These are phyloP conservation scores for Coracopsis vasa DNA, from an alignment of 2,113 vertebrate species.

Conservation along the genomic window DNA sequence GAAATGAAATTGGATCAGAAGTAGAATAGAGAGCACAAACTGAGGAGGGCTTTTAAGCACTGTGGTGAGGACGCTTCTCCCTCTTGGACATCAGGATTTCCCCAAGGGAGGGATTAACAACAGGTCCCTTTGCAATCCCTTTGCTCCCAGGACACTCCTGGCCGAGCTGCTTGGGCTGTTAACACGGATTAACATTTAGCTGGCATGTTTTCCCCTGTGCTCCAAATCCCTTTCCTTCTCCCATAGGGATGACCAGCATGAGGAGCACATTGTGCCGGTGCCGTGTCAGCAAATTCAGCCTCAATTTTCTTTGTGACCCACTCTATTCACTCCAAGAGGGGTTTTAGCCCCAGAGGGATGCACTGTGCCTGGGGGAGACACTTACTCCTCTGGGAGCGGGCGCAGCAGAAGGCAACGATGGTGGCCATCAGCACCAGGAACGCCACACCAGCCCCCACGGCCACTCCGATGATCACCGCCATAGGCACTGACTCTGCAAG, in stretches of 20 bases:
- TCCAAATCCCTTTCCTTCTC: background rate
- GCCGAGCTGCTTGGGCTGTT: background rate
- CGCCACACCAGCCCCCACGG: constrained; percentile 94
- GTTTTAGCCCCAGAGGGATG: background rate
- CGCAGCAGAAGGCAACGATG: constrained; percentile 96
- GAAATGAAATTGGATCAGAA: background rate
- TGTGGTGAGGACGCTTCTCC: fast-evolving
- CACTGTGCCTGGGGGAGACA: background rate
- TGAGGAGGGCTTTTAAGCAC: background rate
- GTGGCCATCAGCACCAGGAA: constrained; percentile 96
- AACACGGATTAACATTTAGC: background rate
- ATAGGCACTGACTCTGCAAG: constrained; percentile 91
- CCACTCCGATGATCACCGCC: constrained; percentile 97
- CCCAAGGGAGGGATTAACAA: background rate
- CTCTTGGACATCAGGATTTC: background rate
- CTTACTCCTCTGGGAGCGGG: constrained; percentile 98
- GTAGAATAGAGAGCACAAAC: background rate
- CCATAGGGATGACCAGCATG: fast-evolving
- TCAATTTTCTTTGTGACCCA: background rate
- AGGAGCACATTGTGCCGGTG: background rate
- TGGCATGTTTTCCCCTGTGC: background rate
- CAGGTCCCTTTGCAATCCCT: background rate
- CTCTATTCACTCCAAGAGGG: fast-evolving
- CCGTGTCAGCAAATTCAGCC: background rate
- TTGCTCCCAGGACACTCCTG: background rate